Conservation (phyloP, 1,140 invertebrate genomes). For the Hypothenemus hampei region DNA sequence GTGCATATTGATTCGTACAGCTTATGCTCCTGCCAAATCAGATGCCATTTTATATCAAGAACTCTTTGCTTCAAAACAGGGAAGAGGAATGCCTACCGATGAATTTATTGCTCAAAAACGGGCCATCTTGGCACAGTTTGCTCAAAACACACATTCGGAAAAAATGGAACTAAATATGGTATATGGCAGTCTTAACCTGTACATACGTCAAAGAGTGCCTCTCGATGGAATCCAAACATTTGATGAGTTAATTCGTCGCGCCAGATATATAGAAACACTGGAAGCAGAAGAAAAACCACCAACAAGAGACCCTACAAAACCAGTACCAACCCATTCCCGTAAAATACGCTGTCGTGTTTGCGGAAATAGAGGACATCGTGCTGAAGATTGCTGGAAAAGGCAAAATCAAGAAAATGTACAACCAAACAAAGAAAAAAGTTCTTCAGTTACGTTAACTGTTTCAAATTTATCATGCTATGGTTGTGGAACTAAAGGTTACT, state of each 20-base stretch:
- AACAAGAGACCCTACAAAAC: no score
- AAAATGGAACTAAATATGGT: neutral
- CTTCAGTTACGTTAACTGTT: no score
- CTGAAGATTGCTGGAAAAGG: no score
- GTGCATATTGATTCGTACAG: neutral
- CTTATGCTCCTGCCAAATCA: conserved; percentile 6
- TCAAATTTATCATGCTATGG: no score
- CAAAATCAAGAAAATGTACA: no score
- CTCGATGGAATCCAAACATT: neutral
- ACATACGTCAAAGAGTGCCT: neutral
- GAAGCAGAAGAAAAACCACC: no score
- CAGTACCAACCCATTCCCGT: no score
- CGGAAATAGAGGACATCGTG: no score
- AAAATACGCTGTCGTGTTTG: no score
- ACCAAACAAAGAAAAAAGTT: no score
- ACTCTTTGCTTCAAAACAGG: conserved; percentile 6
- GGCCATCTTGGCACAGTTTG: neutral
- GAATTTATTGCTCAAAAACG: conserved; percentile 3
- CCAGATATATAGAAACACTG: neutral
- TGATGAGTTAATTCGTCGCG: neutral
- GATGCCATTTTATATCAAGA: conserved; percentile 9
- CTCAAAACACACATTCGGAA: neutral
- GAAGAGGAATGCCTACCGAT: neutral
- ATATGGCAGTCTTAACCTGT: neutral
- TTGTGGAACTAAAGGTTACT: no score